Conservation (phyloP, 2,113 vertebrate species). For the Mionectes macconnelli region DNA sequence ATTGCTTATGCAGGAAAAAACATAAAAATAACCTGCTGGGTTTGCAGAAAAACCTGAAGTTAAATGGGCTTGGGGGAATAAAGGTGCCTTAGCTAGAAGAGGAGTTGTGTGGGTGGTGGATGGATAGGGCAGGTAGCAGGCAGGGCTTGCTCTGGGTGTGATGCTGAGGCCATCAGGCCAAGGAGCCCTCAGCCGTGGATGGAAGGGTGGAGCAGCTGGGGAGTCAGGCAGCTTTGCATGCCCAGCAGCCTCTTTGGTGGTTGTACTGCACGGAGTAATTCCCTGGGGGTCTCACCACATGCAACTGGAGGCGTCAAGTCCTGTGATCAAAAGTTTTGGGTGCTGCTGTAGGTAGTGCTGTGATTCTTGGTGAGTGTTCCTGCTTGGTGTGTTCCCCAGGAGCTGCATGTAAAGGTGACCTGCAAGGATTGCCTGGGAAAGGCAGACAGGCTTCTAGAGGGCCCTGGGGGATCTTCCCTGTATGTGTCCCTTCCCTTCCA, state of each 20-base stretch:
- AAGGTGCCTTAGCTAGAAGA: background rate
- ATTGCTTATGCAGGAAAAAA: background rate
- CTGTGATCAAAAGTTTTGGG: background rate
- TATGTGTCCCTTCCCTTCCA: rapidly evolving
- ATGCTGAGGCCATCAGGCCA: background rate
- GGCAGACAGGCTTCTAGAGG: background rate
- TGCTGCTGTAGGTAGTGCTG: background rate
- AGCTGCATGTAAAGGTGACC: background rate
- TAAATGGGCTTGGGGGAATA: background rate
- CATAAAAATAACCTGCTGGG: background rate
- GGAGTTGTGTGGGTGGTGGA: background rate
- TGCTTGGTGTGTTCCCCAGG: background rate
- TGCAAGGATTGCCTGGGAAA: background rate
- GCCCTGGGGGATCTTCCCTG: background rate
- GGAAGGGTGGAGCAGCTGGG: background rate
- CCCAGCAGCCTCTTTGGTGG: background rate
- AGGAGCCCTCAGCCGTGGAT: background rate
- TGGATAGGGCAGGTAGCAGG: background rate
- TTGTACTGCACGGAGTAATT: background rate
- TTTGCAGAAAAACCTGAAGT: background rate
- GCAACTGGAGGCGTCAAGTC: background rate
- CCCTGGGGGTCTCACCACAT: background rate
- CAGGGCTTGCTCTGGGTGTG: background rate
- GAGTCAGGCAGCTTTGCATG: background rate
- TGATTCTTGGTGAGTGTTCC: background rate